Evolutionary conservation across 2,113 vertebrate species (phyloP).

Genomic region (Mesembrinibis cayennensis): DNA sequence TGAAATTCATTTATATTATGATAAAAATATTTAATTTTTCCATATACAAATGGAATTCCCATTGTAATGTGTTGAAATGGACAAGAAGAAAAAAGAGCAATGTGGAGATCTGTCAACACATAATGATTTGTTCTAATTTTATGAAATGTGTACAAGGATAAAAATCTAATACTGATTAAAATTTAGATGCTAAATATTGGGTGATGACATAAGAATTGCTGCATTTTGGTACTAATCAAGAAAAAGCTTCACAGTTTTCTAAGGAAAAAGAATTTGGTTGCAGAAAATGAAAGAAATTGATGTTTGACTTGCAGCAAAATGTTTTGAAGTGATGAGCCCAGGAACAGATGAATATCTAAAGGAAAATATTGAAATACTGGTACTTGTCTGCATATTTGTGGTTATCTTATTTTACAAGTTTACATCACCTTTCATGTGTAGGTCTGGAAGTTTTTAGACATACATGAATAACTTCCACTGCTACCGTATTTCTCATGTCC

Average conservation of each 20-base stretch:
- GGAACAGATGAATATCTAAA: neutral
- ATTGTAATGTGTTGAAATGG: neutral
- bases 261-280: neutral
- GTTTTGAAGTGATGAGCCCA: neutral
- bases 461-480: neutral
- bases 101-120: neutral
- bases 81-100: neutral
- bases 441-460: neutral
- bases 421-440: neutral
- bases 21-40: neutral
- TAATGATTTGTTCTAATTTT: neutral
- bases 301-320: neutral
- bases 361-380: neutral
- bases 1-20: neutral
- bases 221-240: neutral
- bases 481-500: neutral
- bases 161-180: neutral
- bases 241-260: neutral
- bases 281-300: neutral
- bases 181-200: neutral
- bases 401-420: neutral
- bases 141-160: rapidly evolving
- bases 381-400: neutral
- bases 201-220: neutral
- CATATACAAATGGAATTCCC: neutral